Evolutionary conservation across 1,140 invertebrate species (phyloP).

Genomic region (Akabosia matsudoensis): DNA sequence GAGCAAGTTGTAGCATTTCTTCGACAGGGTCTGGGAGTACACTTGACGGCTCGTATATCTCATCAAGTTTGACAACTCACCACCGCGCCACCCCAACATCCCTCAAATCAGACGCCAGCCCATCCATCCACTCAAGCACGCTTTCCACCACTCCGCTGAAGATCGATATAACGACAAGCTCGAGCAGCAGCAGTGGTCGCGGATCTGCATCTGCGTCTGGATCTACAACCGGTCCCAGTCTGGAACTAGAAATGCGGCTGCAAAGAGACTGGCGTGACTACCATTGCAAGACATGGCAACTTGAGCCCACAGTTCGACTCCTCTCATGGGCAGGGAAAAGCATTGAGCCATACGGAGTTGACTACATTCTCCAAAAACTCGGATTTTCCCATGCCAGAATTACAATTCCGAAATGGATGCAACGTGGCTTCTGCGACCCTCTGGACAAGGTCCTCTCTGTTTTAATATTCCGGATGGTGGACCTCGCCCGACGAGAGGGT

Average conservation of each 20-base stretch:
- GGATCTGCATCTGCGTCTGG: background rate
- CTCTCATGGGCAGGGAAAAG: conserved; percentile 93
- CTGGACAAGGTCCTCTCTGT: conserved; percentile 72
- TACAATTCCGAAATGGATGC: conserved; percentile 99
- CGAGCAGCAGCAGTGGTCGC: background rate
- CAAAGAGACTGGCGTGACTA: conserved; percentile 88
- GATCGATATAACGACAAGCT: background rate
- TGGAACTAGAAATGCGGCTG: conserved; percentile 48
- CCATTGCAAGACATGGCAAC: conserved; percentile 93
- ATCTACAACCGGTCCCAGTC: background rate
- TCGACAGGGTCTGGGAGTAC: conserved; percentile 26
- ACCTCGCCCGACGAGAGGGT: conserved; percentile 43
- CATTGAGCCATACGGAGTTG: conserved; percentile 94
- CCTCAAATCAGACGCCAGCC: background rate
- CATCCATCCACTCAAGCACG: background rate
- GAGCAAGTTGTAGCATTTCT: background rate
- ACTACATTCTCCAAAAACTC: conserved; percentile 93
- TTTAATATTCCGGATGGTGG: conserved; percentile 53
- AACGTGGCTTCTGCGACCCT: conserved; percentile 94
- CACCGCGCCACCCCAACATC: background rate
- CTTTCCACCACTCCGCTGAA: background rate
- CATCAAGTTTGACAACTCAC: background rate
- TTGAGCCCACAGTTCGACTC: conserved; percentile 92
- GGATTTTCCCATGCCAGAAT: conserved; percentile 94
- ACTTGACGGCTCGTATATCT: background rate